phyloP scores from a whole-genome alignment of 2,797 vertebrate species.

The Schizopygopsis pylzovi region DNA sequence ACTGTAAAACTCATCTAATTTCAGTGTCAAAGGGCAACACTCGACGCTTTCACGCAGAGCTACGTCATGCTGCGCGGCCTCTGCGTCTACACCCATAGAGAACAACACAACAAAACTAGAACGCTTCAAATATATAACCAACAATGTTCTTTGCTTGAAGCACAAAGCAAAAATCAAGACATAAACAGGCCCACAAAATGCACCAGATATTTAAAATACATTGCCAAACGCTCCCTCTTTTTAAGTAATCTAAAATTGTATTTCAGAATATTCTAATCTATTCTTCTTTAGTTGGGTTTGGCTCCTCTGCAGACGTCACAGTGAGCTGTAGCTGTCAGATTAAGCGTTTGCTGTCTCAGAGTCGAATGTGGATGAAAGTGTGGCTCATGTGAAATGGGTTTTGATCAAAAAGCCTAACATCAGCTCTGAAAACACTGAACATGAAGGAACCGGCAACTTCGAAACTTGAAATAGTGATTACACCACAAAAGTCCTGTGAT shows the following conservation, averaged over 20 bases:
- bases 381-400: neutral
- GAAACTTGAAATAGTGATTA: neutral
- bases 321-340: neutral
- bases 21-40: constrained; percentile 14
- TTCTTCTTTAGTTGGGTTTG: neutral
- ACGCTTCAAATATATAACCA: neutral
- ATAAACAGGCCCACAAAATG: neutral
- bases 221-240: no score
- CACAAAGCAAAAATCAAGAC: neutral
- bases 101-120: neutral
- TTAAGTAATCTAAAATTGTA: neutral
- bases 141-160: neutral
- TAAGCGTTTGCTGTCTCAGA: neutral
- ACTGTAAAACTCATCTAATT: constrained; percentile 29
- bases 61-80: neutral
- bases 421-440: constrained; percentile 7
- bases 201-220: neutral
- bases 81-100: neutral
- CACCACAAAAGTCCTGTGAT: neutral
- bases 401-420: constrained; percentile 1
- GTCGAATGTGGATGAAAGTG: neutral
- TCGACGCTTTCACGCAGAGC: neutral
- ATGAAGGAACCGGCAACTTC: neutral
- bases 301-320: neutral
- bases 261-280: neutral